Evolutionary conservation across 1,140 invertebrate species (phyloP).

Genomic region (Macrobrachium nipponense): DNA sequence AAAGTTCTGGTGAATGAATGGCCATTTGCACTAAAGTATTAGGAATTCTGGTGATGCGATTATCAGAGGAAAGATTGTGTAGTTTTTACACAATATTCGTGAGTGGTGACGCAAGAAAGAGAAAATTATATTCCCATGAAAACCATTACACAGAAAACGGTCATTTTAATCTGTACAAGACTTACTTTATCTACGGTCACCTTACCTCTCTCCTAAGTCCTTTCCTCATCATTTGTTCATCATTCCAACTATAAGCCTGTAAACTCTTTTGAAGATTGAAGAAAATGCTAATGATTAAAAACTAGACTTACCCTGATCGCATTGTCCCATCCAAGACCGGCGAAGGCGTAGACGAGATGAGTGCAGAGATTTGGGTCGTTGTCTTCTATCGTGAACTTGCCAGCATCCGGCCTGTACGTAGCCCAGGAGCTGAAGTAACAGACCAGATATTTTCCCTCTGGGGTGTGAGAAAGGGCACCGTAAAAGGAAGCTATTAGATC

Average conservation of each 20-base stretch:
- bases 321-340: conserved; percentile 68
- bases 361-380: conserved; percentile 80
- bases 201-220: too few species aligned
- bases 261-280: too few species aligned
- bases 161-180: too few species aligned
- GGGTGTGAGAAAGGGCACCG: conserved; percentile 68
- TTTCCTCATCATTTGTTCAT: too few species aligned
- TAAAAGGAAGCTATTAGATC: neutral
- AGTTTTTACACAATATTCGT: neutral
- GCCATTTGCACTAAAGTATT: neutral
- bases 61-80: neutral
- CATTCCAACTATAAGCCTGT: too few species aligned
- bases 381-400: conserved; percentile 76
- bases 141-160: too few species aligned
- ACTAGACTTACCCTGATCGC: conserved; percentile 28
- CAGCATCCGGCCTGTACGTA: conserved; percentile 75
- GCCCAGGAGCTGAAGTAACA: conserved; percentile 84
- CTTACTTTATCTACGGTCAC: too few species aligned
- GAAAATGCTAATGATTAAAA: too few species aligned
- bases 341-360: conserved; percentile 80
- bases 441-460: conserved; percentile 68
- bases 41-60: neutral
- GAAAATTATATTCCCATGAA: too few species aligned
- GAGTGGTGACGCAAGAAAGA: too few species aligned
- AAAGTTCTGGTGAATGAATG: neutral